Percentiles rank a stretch among this genome's conserved stretches.
These are phyloP conservation scores for Athene cunicularia DNA, from an alignment of 2,113 vertebrate species.

Conservation along the genomic window DNA sequence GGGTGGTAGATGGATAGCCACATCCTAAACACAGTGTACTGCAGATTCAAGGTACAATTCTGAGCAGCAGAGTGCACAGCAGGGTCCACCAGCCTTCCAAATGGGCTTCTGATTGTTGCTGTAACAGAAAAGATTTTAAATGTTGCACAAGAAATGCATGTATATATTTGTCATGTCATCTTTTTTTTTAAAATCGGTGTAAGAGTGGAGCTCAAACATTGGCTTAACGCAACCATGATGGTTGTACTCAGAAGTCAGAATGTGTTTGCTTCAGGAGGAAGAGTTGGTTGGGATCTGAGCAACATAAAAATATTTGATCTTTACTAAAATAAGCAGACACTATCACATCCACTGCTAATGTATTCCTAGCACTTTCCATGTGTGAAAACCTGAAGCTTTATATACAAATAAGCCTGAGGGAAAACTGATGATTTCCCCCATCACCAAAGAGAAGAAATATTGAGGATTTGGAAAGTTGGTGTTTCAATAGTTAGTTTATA, in stretches of 20 bases:
- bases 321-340: background rate
- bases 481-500: background rate
- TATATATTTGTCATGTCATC: background rate
- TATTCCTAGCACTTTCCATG: background rate
- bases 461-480: background rate
- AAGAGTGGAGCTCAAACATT: background rate
- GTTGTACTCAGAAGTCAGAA: background rate
- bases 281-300: background rate
- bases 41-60: background rate
- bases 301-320: constrained; percentile 20
- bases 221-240: background rate
- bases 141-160: background rate
- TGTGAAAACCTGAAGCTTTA: constrained; percentile 31
- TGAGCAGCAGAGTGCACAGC: background rate
- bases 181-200: background rate
- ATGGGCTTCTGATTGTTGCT: background rate
- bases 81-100: background rate
- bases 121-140: background rate
- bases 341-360: background rate
- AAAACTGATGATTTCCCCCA: background rate
- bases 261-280: background rate
- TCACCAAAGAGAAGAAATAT: background rate
- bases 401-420: background rate
- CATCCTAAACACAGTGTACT: background rate
- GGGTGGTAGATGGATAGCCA: background rate